phyloP scores from a whole-genome alignment of 2,797 vertebrate species.

The Streptopelia turtur region DNA sequence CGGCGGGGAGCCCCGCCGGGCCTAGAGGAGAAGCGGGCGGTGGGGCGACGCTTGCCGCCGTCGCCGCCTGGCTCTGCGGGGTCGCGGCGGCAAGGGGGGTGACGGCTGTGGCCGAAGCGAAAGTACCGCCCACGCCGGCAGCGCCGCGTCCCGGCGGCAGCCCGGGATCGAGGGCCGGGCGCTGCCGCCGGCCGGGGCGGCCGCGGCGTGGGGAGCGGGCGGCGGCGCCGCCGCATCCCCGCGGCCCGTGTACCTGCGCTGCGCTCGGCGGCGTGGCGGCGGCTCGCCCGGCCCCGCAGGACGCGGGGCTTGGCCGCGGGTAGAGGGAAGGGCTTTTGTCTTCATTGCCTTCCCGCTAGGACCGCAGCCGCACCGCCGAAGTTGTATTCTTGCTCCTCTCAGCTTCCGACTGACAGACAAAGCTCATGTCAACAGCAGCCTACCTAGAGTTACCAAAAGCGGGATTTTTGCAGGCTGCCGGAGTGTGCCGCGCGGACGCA shows the following conservation, averaged over 20 bases:
- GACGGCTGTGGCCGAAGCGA: background rate
- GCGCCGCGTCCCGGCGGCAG: constrained; percentile 3
- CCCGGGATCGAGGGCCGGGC: background rate
- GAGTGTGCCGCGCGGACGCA: background rate
- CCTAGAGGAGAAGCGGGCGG: background rate
- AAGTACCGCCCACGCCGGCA: background rate
- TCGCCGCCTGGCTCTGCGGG: background rate
- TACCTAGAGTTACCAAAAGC: background rate
- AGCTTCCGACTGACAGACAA: background rate
- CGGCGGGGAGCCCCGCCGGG: background rate
- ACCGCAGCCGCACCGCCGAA: background rate
- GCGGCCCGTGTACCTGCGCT: background rate
- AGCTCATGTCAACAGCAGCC: background rate
- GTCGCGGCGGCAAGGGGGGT: background rate
- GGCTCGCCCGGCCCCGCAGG: background rate
- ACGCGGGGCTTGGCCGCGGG: background rate
- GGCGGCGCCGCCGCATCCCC: background rate
- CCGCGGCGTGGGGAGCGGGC: background rate
- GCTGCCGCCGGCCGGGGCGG: background rate
- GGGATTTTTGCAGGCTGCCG: background rate
- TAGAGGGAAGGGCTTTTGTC: background rate
- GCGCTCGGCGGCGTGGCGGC: background rate
- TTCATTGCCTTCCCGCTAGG: background rate
- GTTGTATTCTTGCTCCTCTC: background rate
- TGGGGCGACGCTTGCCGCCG: background rate